Evolutionary conservation across 2,888 invertebrate genomes (phyloP), one percentile per base, ranked within the genome.

Genomic region (Scrobipalpa costella): DNA sequence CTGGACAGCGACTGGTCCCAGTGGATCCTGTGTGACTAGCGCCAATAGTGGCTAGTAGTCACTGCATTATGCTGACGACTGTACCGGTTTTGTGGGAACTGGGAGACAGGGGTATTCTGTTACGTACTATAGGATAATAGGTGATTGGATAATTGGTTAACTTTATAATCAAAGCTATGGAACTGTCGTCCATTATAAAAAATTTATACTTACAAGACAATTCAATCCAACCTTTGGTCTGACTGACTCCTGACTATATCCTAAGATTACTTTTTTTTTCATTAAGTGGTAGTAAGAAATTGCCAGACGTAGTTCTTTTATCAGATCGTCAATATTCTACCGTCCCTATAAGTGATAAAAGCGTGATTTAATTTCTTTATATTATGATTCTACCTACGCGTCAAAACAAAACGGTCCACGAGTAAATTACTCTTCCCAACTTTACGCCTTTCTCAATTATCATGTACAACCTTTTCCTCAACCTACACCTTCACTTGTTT

Each of bases 71-170:
- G 44, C 33, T 44, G n/a, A 33, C 15, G 19, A 36, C 34, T 57
- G 15, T 47, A 57, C 34, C 40, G 21, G 21, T 57, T 61, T 7
- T 8, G 21, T 64, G 64, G 57, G 64, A 61, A 64, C 57, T 61
- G 47, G 57, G 57, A 47, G 60, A 59, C 44, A 21, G 59, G n/a
- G 7, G 27, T 59, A 59, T 59, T 59, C 59, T 59, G 44, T 27
- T 27, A 27, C 27, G 19, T 58, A 9, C 13, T 44, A 13, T 19
- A 9, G 3, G 9, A 40, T 17, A 21, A 13, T 38, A n/a, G 11
- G 3, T 17, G 13, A 59, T 27, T n/a, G n/a, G n/a, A n/a, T n/a
- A n/a, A 33, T 55, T 55, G n/a, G 17, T 27, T 11, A 5, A 5
- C n/a, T n/a, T n/a, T 2, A 27, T 27, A 27, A 27, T 27, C 2